phyloP scores from a whole-genome alignment of 2,797 vertebrate genomes.

The Cossypha polioptera region DNA sequence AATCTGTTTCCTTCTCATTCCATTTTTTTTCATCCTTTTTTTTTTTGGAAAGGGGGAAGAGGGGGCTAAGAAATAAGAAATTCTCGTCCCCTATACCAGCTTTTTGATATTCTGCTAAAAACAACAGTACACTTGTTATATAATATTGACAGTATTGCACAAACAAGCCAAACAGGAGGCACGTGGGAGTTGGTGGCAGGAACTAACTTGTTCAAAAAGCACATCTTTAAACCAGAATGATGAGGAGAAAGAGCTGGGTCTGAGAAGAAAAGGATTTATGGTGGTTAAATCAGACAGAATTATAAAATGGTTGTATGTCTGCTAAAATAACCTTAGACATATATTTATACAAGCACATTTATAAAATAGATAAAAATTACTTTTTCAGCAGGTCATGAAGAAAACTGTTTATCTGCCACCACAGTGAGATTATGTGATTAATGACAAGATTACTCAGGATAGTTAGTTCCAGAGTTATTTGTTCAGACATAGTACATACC shows the following conservation, averaged over 20 bases:
- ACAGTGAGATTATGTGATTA: not conserved
- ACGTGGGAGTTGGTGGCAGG: not conserved
- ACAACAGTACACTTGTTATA: not conserved
- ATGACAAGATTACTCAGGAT: not conserved
- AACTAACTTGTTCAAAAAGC: not conserved
- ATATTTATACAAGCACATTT: not conserved
- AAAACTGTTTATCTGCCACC: not conserved
- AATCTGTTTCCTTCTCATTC: not conserved
- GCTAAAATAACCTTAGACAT: not conserved
- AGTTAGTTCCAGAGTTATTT: not conserved
- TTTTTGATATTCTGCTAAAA: not conserved
- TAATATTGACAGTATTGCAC: not conserved
- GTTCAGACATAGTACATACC: not conserved
- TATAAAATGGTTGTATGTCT: fast-evolving
- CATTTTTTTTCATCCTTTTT: not conserved
- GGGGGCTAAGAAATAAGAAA: not conserved
- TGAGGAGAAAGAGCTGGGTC: not conserved
- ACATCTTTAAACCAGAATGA: not conserved
- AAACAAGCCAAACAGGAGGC: not conserved
- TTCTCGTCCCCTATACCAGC: not conserved
- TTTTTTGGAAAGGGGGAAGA: fast-evolving
- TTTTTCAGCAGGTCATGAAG: not conserved
- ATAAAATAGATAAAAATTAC: not conserved
- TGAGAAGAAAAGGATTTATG: not conserved
- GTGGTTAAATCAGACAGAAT: not conserved